Percentiles rank a stretch among this genome's conserved stretches.
Conservation (phyloP, 2,113 vertebrate species). For the Pterophyllum scalare region DNA sequence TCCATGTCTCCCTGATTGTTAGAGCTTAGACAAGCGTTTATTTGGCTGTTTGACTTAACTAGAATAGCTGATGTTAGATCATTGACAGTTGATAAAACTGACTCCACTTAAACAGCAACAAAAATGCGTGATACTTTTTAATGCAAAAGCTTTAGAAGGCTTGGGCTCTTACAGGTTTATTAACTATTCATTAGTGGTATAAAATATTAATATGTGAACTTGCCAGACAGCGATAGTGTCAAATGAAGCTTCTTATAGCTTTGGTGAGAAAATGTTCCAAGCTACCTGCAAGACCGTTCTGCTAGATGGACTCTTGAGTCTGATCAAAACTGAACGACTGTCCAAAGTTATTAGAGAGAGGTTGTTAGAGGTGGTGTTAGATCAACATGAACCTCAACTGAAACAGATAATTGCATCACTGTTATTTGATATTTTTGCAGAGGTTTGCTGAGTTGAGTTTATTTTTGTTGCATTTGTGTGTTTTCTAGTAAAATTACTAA, state of each 20-base stretch:
- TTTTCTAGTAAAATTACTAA: not conserved
- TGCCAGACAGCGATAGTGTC: not conserved
- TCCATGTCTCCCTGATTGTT: not conserved
- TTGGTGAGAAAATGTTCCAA: not conserved
- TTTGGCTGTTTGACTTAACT: not conserved
- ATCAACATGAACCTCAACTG: not conserved
- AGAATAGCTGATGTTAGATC: not conserved
- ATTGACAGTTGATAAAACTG: not conserved
- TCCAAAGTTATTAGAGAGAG: not conserved
- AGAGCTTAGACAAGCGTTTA: not conserved
- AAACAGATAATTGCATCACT: not conserved
- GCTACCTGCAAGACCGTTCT: not conserved
- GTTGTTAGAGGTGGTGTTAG: not conserved
- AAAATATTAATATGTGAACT: slow-evolving; percentile 21
- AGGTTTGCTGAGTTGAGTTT: fast-evolving
- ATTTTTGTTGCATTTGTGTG: not conserved
- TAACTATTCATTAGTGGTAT: not conserved
- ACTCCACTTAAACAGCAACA: not conserved
- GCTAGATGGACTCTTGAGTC: not conserved
- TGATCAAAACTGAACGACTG: not conserved
- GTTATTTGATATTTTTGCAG: not conserved
- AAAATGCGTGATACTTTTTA: not conserved
- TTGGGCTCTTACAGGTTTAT: not conserved
- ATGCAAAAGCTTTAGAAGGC: not conserved
- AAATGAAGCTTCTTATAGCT: not conserved